Base-by-base conservation (phyloP, 1,140 invertebrate species). In the Halictus rubicundus region DNA sequence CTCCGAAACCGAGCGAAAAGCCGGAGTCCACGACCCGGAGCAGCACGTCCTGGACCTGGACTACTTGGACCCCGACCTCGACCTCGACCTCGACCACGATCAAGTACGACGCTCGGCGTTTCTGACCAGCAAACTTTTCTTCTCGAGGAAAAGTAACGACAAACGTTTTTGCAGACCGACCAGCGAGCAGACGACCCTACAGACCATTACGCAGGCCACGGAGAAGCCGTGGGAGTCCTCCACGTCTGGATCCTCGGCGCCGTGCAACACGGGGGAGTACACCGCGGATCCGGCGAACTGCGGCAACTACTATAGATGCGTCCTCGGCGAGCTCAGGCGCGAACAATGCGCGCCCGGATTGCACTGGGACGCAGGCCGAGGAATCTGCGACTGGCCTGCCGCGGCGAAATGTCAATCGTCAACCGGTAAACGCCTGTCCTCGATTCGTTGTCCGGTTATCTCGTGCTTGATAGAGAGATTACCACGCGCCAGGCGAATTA, bases 341-440 rank as follows among this genome's bases (percentile, higher is more conserved):
- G 95, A 96, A 82, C 94, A 95, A 37, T 98, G 97, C 89, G 95
- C 96, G 0, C 95, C 95, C 1, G 96, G 96, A 49, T 89, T 97
- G n/a, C 96, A 97, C 87, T 98, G 97, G 96, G 97, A 97, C 84
- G 89, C 91, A 12, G 89, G 91, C 5, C 92, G 92, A 21, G 93
- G 93, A n/a, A 92, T 95, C 10, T 98, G 97, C 83, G 97, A 98
- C 88, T 97, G 97, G 97, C 96, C 97, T 3, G 92, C 92, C 23
- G 93, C 93, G 19, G 96, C 96, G 1, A 95, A 96, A 85, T 97
- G 97, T 88, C 92, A 93, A 86, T 88, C 90, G 81, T 73, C 64
- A 61, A 77, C 65, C 19, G 80, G 90, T 91, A 83, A 81, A 52
- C 14, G 8, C 6, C 1, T 49, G 14, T 19, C 52, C 72, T 49